Base-by-base conservation (phyloP, 2,797 vertebrate genomes). In the Vireo griseus region DNA sequence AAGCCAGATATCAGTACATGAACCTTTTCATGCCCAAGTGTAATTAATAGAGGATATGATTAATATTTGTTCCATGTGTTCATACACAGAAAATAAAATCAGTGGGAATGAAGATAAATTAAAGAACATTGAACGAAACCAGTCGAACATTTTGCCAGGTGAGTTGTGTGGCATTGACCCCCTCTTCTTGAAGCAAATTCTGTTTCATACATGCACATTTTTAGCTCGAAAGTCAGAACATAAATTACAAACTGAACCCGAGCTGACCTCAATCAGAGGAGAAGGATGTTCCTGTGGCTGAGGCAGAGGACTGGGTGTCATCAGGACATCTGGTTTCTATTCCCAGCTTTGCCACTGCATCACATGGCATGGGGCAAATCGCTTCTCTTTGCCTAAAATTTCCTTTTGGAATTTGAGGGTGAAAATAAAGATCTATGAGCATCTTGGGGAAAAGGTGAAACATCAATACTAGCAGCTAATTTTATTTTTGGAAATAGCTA, bases 81-180 rank as follows among this genome's bases (percentile, higher is more conserved):
- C 62, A 50, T 61, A 13, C 31, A 37, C 96, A 94, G 97, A 92
- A 95, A 98, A 94, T 73, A 98, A 92, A 97, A 98, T 97, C 68
- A 98, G 98, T 91, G 97, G 95, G 87, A 96, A 80, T 44, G 99
- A 99, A 28, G 99, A 99, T 66, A 99, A 99, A 95, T 97, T 96
- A 95, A 99, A 99, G 97, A 98, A 96, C 86, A 88, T 98, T 4
- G 99, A 99, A 92, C 98, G 99, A 80, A 99, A 99, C 95, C 98
- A 98, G 39, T 98, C 98, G 3, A 99, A 99, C 94, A 98, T 99
- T 94, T 97, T 99, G 90, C 99, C 99, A 33, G 99, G 99, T 99
- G 97, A 97, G 97, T 96, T 81, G 42, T 67, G 22, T 86, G 94
- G 40, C 86, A 40, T n/a, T 88, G 81, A 35, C 2, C 73, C 86